Percentiles rank a stretch among this genome's conserved stretches.
Evolutionary conservation across 2,113 vertebrate genomes (phyloP).

Genomic region (Dipodomys ordii): DNA sequence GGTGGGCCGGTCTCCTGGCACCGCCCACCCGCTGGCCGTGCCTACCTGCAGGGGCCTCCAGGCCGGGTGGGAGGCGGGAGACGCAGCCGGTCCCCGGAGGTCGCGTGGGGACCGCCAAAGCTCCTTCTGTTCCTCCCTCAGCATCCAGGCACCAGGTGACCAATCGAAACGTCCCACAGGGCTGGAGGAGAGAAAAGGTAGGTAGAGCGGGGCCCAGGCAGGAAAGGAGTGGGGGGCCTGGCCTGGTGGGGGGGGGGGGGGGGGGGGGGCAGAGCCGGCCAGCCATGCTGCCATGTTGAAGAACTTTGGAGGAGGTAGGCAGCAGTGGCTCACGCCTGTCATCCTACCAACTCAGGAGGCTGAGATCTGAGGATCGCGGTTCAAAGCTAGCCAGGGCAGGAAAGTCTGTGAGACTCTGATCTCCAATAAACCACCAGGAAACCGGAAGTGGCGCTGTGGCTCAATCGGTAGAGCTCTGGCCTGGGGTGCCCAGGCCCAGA

Average conservation of each 20-base stretch:
- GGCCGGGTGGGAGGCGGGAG: too few relatives aligned
- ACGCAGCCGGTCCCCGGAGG: background rate
- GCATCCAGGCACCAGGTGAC: background rate
- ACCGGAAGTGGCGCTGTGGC: too few relatives aligned
- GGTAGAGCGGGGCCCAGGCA: accelerated
- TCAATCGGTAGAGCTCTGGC: too few relatives aligned
- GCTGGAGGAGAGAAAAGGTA: accelerated
- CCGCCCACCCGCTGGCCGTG: accelerated
- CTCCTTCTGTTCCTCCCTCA: background rate
- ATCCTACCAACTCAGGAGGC: too few relatives aligned
- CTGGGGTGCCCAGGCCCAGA: too few relatives aligned
- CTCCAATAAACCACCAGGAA: too few relatives aligned
- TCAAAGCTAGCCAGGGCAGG: too few relatives aligned
- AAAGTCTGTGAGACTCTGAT: too few relatives aligned
- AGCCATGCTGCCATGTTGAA: too few relatives aligned
- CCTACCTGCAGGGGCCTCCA: accelerated
- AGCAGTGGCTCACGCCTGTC: too few relatives aligned
- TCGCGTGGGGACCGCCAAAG: background rate
- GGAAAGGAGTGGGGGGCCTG: background rate
- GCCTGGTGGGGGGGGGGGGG: background rate
- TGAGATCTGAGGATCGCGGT: too few relatives aligned
- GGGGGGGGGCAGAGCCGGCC: background rate
- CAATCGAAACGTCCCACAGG: background rate
- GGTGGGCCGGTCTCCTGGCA: accelerated
- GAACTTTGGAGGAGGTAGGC: too few relatives aligned